Conservation (phyloP, 2,113 vertebrate genomes). For the Callipepla californica region DNA sequence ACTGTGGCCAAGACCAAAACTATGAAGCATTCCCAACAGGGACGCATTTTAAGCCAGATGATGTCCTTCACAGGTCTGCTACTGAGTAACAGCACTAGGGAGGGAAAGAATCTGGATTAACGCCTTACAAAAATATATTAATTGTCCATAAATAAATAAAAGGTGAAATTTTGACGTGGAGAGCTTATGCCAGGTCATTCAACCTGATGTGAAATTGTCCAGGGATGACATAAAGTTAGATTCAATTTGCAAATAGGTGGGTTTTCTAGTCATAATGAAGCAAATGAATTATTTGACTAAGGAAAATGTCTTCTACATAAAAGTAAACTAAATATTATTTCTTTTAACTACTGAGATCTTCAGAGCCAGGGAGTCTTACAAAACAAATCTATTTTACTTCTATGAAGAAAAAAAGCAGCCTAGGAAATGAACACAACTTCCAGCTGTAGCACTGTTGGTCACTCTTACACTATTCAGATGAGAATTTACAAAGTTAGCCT, state of each 20-base stretch:
- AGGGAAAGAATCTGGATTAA: neutral
- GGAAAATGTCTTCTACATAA: neutral
- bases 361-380: neutral
- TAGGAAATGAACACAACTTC: neutral
- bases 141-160: neutral
- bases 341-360: neutral
- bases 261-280: neutral
- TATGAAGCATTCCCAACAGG: neutral
- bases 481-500: rapidly evolving
- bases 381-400: neutral
- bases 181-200: neutral
- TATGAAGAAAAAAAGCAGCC: neutral
- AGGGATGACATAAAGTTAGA: neutral
- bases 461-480: neutral
- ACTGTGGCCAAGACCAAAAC: neutral
- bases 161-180: neutral
- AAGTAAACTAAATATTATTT: neutral
- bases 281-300: neutral
- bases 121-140: neutral
- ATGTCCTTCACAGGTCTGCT: neutral
- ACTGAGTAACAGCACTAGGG: neutral
- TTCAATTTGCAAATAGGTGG: neutral
- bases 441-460: neutral
- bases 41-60: neutral
- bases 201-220: neutral